Base-by-base conservation (phyloP, 64 coral and sea anemone species). In the Exaiptasia diaphana region DNA sequence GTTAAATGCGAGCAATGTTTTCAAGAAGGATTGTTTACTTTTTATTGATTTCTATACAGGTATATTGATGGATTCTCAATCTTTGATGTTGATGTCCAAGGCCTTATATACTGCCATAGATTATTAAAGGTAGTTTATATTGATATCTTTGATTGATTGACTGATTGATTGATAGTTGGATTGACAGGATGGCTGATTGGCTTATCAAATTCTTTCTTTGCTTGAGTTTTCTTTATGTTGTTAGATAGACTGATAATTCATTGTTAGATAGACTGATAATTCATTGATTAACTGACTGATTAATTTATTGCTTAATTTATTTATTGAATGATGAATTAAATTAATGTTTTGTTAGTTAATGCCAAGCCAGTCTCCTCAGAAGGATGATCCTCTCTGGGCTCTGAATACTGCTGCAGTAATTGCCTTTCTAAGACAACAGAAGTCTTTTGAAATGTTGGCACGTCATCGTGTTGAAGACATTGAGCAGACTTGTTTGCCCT, bases 11-110 rank as follows among this genome's bases (percentile, higher is more conserved):
- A n/a, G n/a, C n/a, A n/a, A n/a, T n/a, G n/a, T n/a, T n/a, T n/a
- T n/a, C n/a, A n/a, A n/a, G n/a, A n/a, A n/a, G n/a, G n/a, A n/a
- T n/a, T n/a, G n/a, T n/a, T n/a, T n/a, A n/a, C n/a, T n/a, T n/a
- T n/a, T n/a, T n/a, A n/a, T n/a, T n/a, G n/a, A n/a, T n/a, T 21
- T 62, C 6, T 61, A 31, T 80, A 69, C 76, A 97, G 94, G 59
- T 99, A 99, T 84, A 72, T 99, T 42, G 94, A 99, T 89, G 94
- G 94, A 13, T 99, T 99, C 65, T 99, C 94, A 58, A 63, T 99
- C 31, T 99, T 99, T 92, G 89, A 99, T 70, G 89, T 99, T 70
- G 94, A 84, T 53, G 49, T 42, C 43, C 89, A 99, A 85, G 94
- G 94, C 35, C 85, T 92, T 42, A 84, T 99, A 54, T 90, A 99